Base-by-base conservation (phyloP, 2,888 invertebrate genomes). In the Toxonevra muliebris region DNA sequence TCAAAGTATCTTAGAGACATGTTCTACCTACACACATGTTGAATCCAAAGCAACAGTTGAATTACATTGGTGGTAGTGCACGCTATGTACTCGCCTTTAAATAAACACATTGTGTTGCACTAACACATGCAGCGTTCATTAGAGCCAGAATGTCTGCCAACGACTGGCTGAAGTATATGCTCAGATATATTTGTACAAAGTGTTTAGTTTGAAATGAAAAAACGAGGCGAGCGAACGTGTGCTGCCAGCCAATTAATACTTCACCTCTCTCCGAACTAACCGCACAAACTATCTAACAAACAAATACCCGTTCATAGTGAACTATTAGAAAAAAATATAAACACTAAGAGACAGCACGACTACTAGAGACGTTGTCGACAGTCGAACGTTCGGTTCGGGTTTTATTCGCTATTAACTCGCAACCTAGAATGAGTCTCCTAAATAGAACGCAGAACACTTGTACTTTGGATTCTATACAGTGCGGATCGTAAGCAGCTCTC, bases 361-460 rank as follows among this genome's bases (percentile, higher is more conserved):
- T 68, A 66, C 69, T 59, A 58, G 54, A 64, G 64, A 61, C 66
- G 60, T 67, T 61, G 66, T 65, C 65, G 66, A 63, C 63, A 65
- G 68, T 50, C 54, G 50, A 50, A 50, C 58, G 58, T 65, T 69
- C 69, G 61, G 65, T 68, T 61, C 67, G 61, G 66, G 50, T 66
- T 66, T 66, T 61, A 43, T 43, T 67, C 40, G 58, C 53, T 66
- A 66, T 61, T 62, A 65, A 66, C 59, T 69, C 64, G 62, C 79
- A 79, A 81, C 70, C 76, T 80, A 82, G 81, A 80, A 82, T 78
- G 74, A 79, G 78, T 76, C 75, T 75, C 73, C 76, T 74, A 80
- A 77, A 76, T 79, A 82, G 82, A 82, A 83, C 82, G 80, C 77
- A 79, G 79, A 81, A 82, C 83, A 83, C 82, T 82, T 82, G 82